Conservation (phyloP, 2,888 invertebrate genomes). For the Drosophila nigritarsus region DNA sequence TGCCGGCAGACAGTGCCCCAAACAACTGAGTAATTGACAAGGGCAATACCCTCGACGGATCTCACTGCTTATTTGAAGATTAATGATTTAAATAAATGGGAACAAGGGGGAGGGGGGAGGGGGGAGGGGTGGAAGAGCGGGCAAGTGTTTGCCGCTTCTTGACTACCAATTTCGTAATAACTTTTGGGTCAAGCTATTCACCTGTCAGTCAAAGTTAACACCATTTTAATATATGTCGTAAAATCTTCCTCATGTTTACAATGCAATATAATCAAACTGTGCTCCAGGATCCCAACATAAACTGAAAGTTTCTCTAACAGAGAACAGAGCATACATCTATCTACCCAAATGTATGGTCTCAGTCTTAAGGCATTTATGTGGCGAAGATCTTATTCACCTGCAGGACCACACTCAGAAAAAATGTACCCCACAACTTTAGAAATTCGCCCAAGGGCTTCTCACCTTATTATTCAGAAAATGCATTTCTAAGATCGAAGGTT, state of each 20-base stretch:
- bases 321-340: no score
- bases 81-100: not conserved
- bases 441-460: not conserved
- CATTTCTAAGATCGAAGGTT: not conserved
- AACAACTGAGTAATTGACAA: conserved; percentile 18
- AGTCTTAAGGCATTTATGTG: not conserved
- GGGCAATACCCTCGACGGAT: conserved; percentile 52
- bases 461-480: not conserved
- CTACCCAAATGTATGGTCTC: not conserved
- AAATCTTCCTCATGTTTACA: not conserved
- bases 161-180: not conserved
- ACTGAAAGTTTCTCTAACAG: not conserved
- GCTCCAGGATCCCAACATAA: not conserved
- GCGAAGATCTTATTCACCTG: not conserved
- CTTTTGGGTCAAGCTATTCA: not conserved
- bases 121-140: not conserved
- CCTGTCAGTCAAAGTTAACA: not conserved
- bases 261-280: not conserved
- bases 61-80: conserved; percentile 1
- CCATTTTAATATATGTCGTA: not conserved
- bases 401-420: not conserved
- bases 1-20: conserved; percentile 7
- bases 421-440: not conserved
- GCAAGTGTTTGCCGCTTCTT: conserved; percentile 8
- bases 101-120: no score